A percentile compares a stretch with the other conserved stretches of the same genome.
Conservation (phyloP, 2,888 invertebrate genomes). For the Formica aserva region DNA sequence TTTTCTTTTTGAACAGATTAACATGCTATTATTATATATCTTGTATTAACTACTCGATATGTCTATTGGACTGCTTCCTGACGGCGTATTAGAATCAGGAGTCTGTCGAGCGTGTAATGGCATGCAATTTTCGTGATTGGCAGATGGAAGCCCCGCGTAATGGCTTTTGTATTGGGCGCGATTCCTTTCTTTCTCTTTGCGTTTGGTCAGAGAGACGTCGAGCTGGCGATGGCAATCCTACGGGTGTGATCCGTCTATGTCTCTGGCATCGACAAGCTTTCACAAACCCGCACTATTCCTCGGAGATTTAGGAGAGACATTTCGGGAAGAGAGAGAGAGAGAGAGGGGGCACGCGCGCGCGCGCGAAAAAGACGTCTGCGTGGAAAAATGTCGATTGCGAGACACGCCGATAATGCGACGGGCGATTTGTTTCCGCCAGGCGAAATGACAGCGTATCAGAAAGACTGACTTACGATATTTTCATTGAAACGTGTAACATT, state of each 20-base stretch:
- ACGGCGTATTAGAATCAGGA: constrained; percentile 50
- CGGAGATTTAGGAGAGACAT: constrained; percentile 60
- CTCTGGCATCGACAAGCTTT: constrained; percentile 67
- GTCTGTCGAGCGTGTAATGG: constrained; percentile 47
- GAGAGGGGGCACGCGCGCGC: no score
- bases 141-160: constrained; percentile 52
- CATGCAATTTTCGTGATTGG: constrained; percentile 55
- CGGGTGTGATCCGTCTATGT: constrained; percentile 69
- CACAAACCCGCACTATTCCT: constrained; percentile 57
- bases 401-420: constrained; percentile 58
- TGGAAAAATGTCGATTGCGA: constrained; percentile 52
- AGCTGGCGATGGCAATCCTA: constrained; percentile 58
- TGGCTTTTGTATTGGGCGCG: constrained; percentile 45
- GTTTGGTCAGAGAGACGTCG: constrained; percentile 61
- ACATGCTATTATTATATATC: constrained; percentile 24
- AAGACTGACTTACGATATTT: constrained; percentile 53
- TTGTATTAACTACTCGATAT: constrained; percentile 22
- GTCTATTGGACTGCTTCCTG: constrained; percentile 13
- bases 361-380: constrained; percentile 36
- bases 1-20: background rate
- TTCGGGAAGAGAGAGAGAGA: constrained; percentile 49
- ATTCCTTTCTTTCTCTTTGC: constrained; percentile 59
- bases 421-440: constrained; percentile 49
- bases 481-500: constrained; percentile 40
- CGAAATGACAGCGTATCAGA: constrained; percentile 53